Conservation (phyloP, 2,888 invertebrate genomes). For the Drosophila gaucha region DNA sequence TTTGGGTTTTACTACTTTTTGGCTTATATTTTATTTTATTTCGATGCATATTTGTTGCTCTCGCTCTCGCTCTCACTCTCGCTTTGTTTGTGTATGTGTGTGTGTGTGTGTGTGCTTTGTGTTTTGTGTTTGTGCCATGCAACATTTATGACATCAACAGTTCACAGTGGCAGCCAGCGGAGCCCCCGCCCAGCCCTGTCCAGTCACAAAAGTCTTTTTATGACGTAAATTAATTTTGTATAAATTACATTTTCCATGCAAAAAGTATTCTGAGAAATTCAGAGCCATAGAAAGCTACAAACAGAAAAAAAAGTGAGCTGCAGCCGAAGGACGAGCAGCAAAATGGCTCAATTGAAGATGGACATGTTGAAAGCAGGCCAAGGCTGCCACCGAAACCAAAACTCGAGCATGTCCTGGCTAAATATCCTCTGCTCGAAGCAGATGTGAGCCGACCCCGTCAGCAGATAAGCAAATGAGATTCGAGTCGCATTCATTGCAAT, state of each 20-base stretch:
- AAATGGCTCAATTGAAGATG: slow-evolving; percentile 47
- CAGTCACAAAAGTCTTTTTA: slow-evolving; percentile 51
- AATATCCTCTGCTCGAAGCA: slow-evolving; percentile 18
- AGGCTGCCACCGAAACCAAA: slow-evolving; percentile 34
- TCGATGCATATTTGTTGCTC: slow-evolving; percentile 63
- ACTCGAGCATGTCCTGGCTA: slow-evolving; percentile 5
- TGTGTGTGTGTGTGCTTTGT: slow-evolving; percentile 20
- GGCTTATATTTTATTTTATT: slow-evolving; percentile 77
- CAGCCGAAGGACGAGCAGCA: slow-evolving; percentile 21
- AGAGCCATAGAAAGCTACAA: slow-evolving; percentile 39
- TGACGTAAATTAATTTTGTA: slow-evolving; percentile 77
- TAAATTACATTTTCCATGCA: slow-evolving; percentile 66
- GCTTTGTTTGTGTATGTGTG: background rate
- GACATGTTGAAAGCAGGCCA: slow-evolving; percentile 51
- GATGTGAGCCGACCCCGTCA: no score
- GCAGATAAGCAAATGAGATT: background rate
- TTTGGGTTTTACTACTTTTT: slow-evolving; percentile 74
- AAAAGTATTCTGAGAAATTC: slow-evolving; percentile 27
- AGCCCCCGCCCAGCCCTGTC: background rate
- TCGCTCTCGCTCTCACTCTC: background rate
- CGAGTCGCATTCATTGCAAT: no score
- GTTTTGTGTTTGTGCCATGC: slow-evolving; percentile 50
- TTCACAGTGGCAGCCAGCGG: slow-evolving; percentile 19
- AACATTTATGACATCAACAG: slow-evolving; percentile 74
- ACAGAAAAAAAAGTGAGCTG: background rate